A percentile compares a stretch with the other conserved stretches of the same genome.
phyloP scores from a whole-genome alignment of 2,888 invertebrate species.

The Timema podura region DNA sequence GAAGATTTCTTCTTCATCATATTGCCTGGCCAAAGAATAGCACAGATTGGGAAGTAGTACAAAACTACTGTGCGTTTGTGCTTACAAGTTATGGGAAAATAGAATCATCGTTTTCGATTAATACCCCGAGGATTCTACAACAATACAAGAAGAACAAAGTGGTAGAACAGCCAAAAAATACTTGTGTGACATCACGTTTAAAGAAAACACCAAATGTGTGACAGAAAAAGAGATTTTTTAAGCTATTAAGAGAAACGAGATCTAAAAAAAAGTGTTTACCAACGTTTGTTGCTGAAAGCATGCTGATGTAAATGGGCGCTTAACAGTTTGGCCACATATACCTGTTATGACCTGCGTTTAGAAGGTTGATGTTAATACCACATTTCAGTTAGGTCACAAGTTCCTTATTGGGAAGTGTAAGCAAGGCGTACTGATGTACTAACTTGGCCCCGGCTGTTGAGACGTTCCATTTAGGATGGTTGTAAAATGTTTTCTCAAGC shows the following conservation, averaged over 20 bases:
- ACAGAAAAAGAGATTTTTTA: background rate
- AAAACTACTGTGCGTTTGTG: background rate
- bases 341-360: too few species aligned
- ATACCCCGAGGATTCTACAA: background rate
- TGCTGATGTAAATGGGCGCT: too few species aligned
- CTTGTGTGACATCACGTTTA: background rate
- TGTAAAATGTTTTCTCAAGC: too few species aligned
- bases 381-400: too few species aligned
- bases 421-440: too few species aligned
- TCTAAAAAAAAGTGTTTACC: constrained; percentile 3
- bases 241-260: background rate
- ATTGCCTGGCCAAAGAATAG: background rate
- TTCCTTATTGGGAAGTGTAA: too few species aligned
- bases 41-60: background rate
- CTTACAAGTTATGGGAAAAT: background rate
- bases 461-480: too few species aligned
- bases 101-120: background rate
- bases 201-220: constrained; percentile 2
- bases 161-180: background rate
- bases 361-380: too few species aligned
- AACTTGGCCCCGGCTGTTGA: too few species aligned
- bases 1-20: constrained; percentile 9
- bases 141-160: constrained; percentile 3
- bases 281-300: background rate
- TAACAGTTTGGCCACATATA: too few species aligned